Percentiles rank a stretch among this genome's conserved stretches.
Evolutionary conservation across 2,888 invertebrate genomes (phyloP).

Genomic region (Eupithecia pulchellata): DNA sequence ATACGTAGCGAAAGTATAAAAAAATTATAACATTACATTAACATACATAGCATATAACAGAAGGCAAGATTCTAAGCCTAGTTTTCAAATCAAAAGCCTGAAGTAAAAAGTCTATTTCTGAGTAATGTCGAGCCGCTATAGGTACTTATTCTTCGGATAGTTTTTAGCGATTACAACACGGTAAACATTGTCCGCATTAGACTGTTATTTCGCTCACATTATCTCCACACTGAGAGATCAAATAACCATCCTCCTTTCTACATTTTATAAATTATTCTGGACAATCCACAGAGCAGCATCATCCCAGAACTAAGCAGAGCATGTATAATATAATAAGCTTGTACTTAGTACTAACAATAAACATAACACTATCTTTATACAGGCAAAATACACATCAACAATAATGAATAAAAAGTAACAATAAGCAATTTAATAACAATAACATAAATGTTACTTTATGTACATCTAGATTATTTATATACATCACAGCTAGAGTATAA

Average conservation of each 20-base stretch:
- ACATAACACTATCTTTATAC: background rate
- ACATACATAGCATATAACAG: background rate
- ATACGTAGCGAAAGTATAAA: background rate
- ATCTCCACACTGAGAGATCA: background rate
- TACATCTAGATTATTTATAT: background rate
- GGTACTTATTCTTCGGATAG: no score
- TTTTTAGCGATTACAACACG: no score
- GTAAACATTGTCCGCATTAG: background rate
- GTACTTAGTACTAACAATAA: background rate
- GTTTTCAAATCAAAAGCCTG: no score
- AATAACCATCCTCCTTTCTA: background rate
- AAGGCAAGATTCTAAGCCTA: no score
- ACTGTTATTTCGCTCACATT: background rate
- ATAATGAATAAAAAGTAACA: background rate
- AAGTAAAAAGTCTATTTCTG: no score
- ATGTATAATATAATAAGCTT: background rate
- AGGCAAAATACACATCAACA: background rate
- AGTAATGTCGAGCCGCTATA: no score
- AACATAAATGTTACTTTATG: background rate
- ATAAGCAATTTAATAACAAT: background rate
- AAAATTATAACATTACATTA: background rate
- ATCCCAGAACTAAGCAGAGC: background rate
- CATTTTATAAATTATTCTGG: background rate
- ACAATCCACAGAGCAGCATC: background rate
- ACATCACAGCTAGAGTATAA: background rate